Evolutionary conservation across 2,888 invertebrate species (phyloP).

Genomic region (Himalopsyche tibetana): DNA sequence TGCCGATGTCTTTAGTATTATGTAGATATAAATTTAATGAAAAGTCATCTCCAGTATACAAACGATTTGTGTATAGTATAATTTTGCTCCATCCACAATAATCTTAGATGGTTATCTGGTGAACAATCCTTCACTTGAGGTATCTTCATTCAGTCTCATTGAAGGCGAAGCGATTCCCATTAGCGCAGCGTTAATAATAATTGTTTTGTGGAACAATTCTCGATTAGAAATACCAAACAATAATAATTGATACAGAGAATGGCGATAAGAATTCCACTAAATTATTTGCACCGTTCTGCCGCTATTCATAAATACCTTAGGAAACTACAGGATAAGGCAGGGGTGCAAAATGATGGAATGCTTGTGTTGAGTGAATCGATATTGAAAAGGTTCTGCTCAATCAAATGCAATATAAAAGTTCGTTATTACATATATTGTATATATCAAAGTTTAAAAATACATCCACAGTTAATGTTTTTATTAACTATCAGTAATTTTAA

Average conservation of each 20-base stretch:
- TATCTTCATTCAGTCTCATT: not conserved
- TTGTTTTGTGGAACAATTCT: not conserved
- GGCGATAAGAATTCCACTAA: constrained; percentile 34
- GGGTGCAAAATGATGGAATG: not conserved
- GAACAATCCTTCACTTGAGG: not conserved
- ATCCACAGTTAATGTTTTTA: no score
- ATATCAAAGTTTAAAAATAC: no score
- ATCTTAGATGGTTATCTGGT: not conserved
- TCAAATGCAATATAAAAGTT: no score
- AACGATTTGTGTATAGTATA: not conserved
- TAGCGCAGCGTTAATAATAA: not conserved
- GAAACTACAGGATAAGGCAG: not conserved
- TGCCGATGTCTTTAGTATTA: no score
- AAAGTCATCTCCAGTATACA: not conserved
- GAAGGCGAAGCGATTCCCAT: not conserved
- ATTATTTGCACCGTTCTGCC: not conserved
- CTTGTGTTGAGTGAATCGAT: no score
- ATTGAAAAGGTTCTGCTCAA: no score
- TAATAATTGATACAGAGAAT: constrained; percentile 27
- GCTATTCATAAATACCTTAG: not conserved
- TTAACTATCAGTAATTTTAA: no score
- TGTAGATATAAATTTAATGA: no score
- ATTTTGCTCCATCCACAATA: not conserved
- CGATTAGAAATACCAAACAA: constrained; percentile 11
- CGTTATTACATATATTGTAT: no score